Evolutionary conservation across 2,113 vertebrate genomes (phyloP).

Genomic region (Pedionomus torquatus): DNA sequence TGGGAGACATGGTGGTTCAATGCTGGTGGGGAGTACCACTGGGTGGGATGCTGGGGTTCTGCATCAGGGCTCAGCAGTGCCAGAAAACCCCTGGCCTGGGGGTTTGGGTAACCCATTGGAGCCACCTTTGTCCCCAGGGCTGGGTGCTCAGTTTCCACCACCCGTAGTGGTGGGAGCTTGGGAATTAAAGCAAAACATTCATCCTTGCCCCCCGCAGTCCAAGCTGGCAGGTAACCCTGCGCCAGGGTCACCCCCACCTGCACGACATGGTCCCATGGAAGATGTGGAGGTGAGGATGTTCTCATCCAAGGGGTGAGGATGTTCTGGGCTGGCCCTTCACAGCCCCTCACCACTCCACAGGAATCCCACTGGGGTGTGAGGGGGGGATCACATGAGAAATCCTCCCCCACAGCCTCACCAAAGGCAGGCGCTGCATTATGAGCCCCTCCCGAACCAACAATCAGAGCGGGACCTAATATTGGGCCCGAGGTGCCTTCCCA

Average conservation of each 20-base stretch:
- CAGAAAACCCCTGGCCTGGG: not conserved
- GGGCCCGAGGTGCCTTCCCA: not conserved
- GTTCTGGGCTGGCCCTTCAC: not conserved
- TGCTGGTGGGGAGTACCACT: no score
- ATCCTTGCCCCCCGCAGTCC: not conserved
- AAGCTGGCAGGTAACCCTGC: not conserved
- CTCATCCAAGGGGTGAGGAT: not conserved
- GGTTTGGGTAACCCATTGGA: not conserved
- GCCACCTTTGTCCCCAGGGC: not conserved
- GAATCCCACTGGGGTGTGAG: not conserved
- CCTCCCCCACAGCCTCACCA: accelerated
- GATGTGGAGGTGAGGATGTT: no score
- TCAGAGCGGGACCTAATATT: no score
- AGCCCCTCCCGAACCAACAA: no score
- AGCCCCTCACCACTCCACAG: not conserved
- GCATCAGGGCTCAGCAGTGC: not conserved
- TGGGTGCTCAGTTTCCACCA: not conserved
- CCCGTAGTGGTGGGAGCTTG: not conserved
- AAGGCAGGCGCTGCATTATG: no score
- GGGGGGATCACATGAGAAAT: not conserved
- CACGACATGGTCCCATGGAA: not conserved
- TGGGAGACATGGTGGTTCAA: not conserved
- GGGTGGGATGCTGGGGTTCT: not conserved
- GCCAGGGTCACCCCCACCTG: accelerated
- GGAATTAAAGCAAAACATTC: not conserved